phyloP scores from a whole-genome alignment of 2,113 vertebrate genomes.

The Nesoenas mayeri region DNA sequence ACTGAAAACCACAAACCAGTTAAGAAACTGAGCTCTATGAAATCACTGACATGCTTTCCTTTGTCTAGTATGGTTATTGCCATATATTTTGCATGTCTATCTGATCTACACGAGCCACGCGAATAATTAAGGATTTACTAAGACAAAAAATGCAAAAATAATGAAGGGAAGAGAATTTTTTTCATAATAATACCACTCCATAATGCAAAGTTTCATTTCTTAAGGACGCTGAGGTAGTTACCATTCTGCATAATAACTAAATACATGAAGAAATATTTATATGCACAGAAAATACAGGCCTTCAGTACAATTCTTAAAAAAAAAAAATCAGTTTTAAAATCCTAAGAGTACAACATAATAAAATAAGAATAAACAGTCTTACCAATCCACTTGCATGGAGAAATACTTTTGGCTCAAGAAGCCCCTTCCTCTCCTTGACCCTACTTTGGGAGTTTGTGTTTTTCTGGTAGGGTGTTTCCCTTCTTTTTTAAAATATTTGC shows the following conservation, averaged over 20 bases:
- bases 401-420: background rate
- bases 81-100: background rate
- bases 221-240: background rate
- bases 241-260: background rate
- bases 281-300: background rate
- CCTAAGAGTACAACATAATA: background rate
- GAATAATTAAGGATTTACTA: background rate
- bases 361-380: background rate
- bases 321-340: background rate
- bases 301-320: background rate
- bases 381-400: background rate
- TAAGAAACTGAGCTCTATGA: background rate
- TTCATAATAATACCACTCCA: background rate
- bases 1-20: background rate
- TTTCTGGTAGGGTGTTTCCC: background rate
- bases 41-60: background rate
- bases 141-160: background rate
- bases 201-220: background rate
- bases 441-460: background rate
- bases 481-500: accelerated
- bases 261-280: background rate
- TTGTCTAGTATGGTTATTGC: background rate
- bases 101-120: background rate
- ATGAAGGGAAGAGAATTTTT: background rate
- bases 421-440: background rate